Evolutionary conservation across 2,113 vertebrate genomes (phyloP), one percentile per base, ranked within the genome.

Genomic region (Pomatostomus ruficeps): DNA sequence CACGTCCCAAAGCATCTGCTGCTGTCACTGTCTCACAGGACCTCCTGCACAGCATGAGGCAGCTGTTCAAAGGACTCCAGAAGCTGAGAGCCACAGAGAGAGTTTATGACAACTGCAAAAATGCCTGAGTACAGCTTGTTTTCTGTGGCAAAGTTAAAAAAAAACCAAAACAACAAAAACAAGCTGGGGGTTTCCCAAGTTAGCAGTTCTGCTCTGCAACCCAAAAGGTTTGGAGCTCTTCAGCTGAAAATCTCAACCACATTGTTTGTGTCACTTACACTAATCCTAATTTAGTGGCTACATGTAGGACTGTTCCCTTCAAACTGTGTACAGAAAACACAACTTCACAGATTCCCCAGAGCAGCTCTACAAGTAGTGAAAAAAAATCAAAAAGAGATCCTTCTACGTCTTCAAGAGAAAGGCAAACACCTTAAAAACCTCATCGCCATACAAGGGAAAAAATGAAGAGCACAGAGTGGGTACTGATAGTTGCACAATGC

Each of bases 371-470:
- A 33, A 46, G 33, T 5, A 42, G 45, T 49, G 46, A n/a, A 48
- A 76, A 88, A 63, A 63, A n/a, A 74, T 20, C 22, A 68, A 57
- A 84, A 61, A 68, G 45, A 80, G 33, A 66, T 65, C 45, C 1
- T 5, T 80, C 46, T 36, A 48, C 59, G 63, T 91, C 68, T 40
- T 59, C 29, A 45, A 43, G 78, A 88, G 76, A 92, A 90, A 66
- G 61, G 21, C 71, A 74, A 95, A 94, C 91, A 83, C 88, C 63
- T 95, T 79, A 77, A 77, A 91, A 93, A 76, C 54, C 52, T 85
- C 80, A 91, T 63, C 68, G 77, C 95, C 91, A 96, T 96, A 95
- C 88, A 96, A 93, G 95, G 90, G 65, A 82, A 96, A 94, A 95
- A 90, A 96, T 52, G 79, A 94, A 83, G 85, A 94, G 40, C 81